Conservation (phyloP, 2,797 vertebrate genomes). For the Premnoplex brunnescens region DNA sequence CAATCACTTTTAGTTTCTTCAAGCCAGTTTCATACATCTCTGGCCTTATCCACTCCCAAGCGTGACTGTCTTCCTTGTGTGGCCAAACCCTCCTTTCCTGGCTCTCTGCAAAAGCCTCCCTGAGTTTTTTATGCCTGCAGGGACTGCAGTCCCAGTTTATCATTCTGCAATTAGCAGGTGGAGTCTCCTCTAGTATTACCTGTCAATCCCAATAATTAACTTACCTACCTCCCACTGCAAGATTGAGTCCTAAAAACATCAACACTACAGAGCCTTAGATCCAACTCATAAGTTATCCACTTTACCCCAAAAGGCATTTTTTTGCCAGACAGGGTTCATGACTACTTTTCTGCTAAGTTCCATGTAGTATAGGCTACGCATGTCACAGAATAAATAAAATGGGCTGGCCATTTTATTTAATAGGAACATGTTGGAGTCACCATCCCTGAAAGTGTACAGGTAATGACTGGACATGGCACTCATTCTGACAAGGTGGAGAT, state of each 20-base stretch:
- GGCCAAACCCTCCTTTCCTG: background rate
- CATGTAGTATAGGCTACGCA: background rate
- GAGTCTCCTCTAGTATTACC: background rate
- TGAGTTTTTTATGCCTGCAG: background rate
- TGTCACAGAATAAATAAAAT: background rate
- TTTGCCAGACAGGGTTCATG: background rate
- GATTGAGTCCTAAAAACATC: background rate
- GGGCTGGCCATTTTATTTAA: background rate
- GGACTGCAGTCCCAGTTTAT: background rate
- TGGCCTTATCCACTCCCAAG: background rate
- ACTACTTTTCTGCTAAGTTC: background rate
- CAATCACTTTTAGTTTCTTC: background rate
- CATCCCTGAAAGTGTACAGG: background rate
- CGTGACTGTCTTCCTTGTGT: background rate
- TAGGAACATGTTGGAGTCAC: background rate
- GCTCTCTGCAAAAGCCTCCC: background rate
- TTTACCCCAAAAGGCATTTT: background rate
- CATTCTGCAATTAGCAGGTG: background rate
- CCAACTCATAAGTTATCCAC: background rate
- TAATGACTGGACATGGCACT: background rate
- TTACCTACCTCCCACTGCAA: background rate
- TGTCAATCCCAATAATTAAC: background rate
- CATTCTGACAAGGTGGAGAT: background rate
- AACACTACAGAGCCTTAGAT: background rate
- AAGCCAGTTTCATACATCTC: fast-evolving